Evolutionary conservation across 2,113 vertebrate species (phyloP).

Genomic region (Stictonetta naevosa): DNA sequence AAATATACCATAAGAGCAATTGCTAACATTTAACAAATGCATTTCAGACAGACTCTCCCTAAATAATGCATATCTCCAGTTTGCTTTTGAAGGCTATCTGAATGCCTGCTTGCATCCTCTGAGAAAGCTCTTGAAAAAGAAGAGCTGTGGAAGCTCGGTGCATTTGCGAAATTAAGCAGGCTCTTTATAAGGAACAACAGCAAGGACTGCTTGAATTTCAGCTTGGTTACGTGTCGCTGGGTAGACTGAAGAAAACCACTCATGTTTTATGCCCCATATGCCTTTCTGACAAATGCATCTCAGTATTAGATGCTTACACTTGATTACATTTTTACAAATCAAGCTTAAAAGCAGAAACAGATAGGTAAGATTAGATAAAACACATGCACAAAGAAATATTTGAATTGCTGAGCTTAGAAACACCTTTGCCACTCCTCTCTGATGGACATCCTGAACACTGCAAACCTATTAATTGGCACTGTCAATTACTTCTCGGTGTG

Average conservation of each 20-base stretch:
- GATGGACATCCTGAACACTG: accelerated
- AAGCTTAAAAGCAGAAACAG: background rate
- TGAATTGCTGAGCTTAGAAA: background rate
- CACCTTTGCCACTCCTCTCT: background rate
- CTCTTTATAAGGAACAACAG: background rate
- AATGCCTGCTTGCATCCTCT: background rate
- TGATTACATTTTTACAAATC: background rate
- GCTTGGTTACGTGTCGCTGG: background rate
- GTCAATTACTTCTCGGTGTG: background rate
- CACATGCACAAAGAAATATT: background rate
- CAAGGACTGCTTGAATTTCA: background rate
- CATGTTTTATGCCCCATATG: background rate
- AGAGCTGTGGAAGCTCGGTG: background rate
- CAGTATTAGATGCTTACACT: background rate
- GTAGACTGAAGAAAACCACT: background rate
- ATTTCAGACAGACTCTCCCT: background rate
- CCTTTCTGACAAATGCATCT: background rate
- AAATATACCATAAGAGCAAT: background rate
- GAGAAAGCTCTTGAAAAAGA: background rate
- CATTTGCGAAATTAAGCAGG: background rate
- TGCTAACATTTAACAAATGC: accelerated
- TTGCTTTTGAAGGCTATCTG: background rate
- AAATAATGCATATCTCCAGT: background rate
- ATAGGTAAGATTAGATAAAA: background rate
- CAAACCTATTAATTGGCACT: background rate